Conservation (phyloP, 2,888 invertebrate genomes). For the Melipona beecheii region DNA sequence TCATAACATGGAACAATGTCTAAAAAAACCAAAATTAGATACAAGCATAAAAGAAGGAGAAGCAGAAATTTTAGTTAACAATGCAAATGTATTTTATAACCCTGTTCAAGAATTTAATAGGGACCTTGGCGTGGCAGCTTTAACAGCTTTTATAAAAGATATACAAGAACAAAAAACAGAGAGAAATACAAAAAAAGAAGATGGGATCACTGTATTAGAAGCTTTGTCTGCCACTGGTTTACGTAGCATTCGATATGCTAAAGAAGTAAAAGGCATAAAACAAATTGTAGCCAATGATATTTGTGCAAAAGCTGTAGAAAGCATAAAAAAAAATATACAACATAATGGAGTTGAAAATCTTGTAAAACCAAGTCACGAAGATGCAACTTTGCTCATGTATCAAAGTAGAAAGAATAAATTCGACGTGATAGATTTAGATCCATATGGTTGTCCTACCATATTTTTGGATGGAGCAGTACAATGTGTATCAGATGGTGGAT, state of each 20-base stretch:
- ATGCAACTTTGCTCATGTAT: constrained; percentile 97
- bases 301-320: constrained; percentile 92
- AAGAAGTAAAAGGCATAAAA: constrained; percentile 93
- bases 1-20: constrained; percentile 52
- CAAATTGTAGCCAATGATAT: constrained; percentile 96
- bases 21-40: constrained; percentile 58
- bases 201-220: constrained; percentile 92
- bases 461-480: constrained; percentile 97
- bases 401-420: constrained; percentile 90
- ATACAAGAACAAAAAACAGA: constrained; percentile 81
- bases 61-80: constrained; percentile 89
- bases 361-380: constrained; percentile 91
- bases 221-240: constrained; percentile 98
- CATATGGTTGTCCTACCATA: constrained; percentile 97
- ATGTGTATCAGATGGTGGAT: constrained; percentile 91
- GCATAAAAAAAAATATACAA: constrained; percentile 92
- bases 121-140: constrained; percentile 93
- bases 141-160: constrained; percentile 87
- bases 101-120: constrained; percentile 99
- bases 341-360: constrained; percentile 91
- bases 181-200: constrained; percentile 14
- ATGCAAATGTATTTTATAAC: constrained; percentile 97
- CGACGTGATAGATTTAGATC: constrained; percentile 97
- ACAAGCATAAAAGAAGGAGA: constrained; percentile 89
- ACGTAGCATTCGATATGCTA: constrained; percentile 97